A percentile compares a stretch with the other conserved stretches of the same genome.
These are phyloP conservation scores for Lysiphlebus fabarum DNA, from an alignment of 1,140 invertebrate species.

Conservation along the genomic window DNA sequence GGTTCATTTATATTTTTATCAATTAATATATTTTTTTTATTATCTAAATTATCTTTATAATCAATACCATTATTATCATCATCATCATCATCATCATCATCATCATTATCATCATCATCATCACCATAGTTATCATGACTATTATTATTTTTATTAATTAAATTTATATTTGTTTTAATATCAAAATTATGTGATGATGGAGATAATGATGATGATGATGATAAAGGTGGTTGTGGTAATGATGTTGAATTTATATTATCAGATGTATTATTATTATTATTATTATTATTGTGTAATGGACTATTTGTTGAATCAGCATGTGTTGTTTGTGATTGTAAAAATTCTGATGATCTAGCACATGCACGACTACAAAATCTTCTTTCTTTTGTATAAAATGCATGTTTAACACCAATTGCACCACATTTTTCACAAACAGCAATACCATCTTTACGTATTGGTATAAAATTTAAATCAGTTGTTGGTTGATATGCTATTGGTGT, in stretches of 20 bases:
- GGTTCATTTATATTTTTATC: slow-evolving; percentile 36
- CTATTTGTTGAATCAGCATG: slow-evolving; percentile 52
- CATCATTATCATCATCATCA: slow-evolving; percentile 22
- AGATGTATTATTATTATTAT: too few species aligned
- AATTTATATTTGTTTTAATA: background rate
- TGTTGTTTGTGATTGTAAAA: slow-evolving; percentile 31
- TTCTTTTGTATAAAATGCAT: slow-evolving; percentile 85
- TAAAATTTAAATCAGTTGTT: slow-evolving; percentile 73
- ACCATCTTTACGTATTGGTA: slow-evolving; percentile 77
- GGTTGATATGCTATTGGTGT: slow-evolving; percentile 78
- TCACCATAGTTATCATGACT: background rate
- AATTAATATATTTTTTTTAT: slow-evolving; percentile 20
- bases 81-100: slow-evolving; percentile 23
- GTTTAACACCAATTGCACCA: slow-evolving; percentile 83
- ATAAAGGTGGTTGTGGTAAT: too few species aligned
- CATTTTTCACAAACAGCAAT: slow-evolving; percentile 88
- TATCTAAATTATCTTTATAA: too few species aligned
- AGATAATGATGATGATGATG: too few species aligned
- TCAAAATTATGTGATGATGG: background rate
- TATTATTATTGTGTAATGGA: slow-evolving; percentile 43
- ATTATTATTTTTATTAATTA: background rate
- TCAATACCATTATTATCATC: too few species aligned
- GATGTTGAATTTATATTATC: too few species aligned
- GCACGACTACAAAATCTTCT: slow-evolving; percentile 75
- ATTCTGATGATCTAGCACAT: slow-evolving; percentile 62